Conservation (phyloP, 2,113 vertebrate species). For the Dasypus novemcinctus region DNA sequence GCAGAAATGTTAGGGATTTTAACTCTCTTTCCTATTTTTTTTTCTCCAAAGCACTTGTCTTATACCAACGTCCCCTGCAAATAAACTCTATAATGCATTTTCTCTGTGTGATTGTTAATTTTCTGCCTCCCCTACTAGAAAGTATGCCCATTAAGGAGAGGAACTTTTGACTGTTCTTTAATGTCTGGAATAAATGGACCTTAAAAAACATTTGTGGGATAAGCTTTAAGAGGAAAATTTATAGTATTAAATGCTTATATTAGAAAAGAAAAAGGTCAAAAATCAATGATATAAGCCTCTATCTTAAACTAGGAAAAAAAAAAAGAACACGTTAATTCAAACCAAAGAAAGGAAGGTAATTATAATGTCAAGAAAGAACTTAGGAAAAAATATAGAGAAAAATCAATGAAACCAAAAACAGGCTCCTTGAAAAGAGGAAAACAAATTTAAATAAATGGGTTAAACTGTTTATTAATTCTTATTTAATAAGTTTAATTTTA, state of each 20-base stretch:
- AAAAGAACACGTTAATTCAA: too few species aligned
- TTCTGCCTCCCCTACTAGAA: background rate
- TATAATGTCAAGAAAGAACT: too few species aligned
- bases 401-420: too few species aligned
- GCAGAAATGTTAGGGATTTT: background rate
- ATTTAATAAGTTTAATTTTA: slow-evolving; percentile 65
- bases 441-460: background rate
- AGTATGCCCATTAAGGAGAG: background rate
- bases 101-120: background rate
- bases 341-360: too few species aligned
- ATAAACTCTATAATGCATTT: background rate
- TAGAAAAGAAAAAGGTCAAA: too few species aligned
- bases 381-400: too few species aligned
- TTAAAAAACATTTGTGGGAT: background rate
- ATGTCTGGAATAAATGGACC: background rate
- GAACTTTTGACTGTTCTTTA: background rate
- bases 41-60: background rate
- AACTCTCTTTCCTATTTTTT: background rate
- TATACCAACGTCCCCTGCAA: background rate
- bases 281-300: too few species aligned
- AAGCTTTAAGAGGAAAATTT: too few species aligned
- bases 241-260: too few species aligned
- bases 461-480: background rate
- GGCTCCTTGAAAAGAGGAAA: background rate
- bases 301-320: too few species aligned